A percentile compares a stretch with the other conserved stretches of the same genome.
phyloP scores from a whole-genome alignment of 1,140 invertebrate species.

The Lepidostoma basale region DNA sequence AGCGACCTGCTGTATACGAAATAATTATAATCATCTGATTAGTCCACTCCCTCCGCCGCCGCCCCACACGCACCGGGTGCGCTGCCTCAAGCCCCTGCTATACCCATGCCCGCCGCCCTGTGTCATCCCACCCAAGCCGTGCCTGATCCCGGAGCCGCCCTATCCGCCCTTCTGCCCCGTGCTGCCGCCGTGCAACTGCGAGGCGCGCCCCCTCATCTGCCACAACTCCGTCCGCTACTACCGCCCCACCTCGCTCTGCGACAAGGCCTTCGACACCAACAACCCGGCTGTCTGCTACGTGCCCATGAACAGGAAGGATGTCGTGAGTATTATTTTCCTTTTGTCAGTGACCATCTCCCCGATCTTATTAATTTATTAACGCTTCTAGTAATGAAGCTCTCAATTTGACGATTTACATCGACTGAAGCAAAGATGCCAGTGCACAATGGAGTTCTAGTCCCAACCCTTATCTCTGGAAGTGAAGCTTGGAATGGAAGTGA shows the following conservation, averaged over 20 bases:
- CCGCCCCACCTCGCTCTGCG: neutral
- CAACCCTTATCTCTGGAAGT: too few species aligned
- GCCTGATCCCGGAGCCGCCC: neutral
- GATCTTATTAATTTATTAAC: too few species aligned
- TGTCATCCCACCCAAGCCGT: neutral
- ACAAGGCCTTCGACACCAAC: neutral
- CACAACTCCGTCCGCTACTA: conserved; percentile 1
- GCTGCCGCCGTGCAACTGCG: conserved; percentile 4
- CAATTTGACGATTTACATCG: too few species aligned
- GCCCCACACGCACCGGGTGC: neutral
- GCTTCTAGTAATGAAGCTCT: too few species aligned
- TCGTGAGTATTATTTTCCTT: conserved; percentile 1
- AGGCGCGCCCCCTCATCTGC: neutral
- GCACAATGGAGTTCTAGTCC: too few species aligned
- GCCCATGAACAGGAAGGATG: neutral
- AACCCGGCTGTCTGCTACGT: neutral
- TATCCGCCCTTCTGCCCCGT: neutral
- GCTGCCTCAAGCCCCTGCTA: conserved; percentile 1
- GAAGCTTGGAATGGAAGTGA: too few species aligned
- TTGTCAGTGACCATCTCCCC: too few species aligned
- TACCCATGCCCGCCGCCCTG: neutral
- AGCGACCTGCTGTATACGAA: too few species aligned
- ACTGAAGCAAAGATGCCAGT: too few species aligned
- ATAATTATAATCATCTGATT: too few species aligned
- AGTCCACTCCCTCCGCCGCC: conserved; percentile 1